These are phyloP conservation scores for Scaptomyza montana DNA, from an alignment of 1,140 invertebrate genomes.

Conservation along the genomic window DNA sequence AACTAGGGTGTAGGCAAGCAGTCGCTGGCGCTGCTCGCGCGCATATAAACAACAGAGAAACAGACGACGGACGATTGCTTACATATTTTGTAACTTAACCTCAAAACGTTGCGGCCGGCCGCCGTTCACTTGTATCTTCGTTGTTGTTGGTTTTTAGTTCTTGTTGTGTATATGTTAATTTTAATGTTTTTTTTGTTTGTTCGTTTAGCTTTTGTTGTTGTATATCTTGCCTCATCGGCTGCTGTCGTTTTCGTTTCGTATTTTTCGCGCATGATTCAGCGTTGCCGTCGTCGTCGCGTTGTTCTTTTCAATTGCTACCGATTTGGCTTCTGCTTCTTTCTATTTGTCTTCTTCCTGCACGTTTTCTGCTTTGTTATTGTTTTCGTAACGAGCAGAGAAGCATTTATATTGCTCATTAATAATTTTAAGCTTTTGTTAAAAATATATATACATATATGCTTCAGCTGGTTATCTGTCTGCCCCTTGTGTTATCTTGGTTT, in stretches of 20 bases:
- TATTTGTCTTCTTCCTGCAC: constrained; percentile 30
- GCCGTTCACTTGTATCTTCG: constrained; percentile 46
- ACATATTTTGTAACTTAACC: constrained; percentile 72
- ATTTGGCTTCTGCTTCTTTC: constrained; percentile 33
- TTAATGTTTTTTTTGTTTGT: constrained; percentile 63
- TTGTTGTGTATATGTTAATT: constrained; percentile 70
- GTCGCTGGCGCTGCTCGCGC: constrained; percentile 29
- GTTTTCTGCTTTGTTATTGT: constrained; percentile 70
- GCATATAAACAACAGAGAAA: constrained; percentile 62
- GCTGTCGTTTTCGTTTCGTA: constrained; percentile 56
- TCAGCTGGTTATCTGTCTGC: constrained; percentile 45
- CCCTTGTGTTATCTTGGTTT: constrained; percentile 55
- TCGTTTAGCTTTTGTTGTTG: constrained; percentile 2
- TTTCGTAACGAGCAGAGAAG: constrained; percentile 50
- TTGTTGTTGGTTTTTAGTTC: constrained; percentile 41
- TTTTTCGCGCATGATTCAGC: constrained; percentile 75
- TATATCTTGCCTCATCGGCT: constrained; percentile 18
- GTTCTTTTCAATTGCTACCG: constrained; percentile 46
- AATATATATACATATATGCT: constrained; percentile 36
- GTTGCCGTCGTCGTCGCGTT: constrained; percentile 47
- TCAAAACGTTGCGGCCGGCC: constrained; percentile 60
- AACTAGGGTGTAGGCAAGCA: constrained; percentile 26
- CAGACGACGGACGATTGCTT: constrained; percentile 42
- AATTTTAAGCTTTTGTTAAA: constrained; percentile 49
- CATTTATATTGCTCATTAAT: constrained; percentile 54